phyloP scores from a whole-genome alignment of 2,113 vertebrate genomes.

The Poeciliopsis turrubarensis region DNA sequence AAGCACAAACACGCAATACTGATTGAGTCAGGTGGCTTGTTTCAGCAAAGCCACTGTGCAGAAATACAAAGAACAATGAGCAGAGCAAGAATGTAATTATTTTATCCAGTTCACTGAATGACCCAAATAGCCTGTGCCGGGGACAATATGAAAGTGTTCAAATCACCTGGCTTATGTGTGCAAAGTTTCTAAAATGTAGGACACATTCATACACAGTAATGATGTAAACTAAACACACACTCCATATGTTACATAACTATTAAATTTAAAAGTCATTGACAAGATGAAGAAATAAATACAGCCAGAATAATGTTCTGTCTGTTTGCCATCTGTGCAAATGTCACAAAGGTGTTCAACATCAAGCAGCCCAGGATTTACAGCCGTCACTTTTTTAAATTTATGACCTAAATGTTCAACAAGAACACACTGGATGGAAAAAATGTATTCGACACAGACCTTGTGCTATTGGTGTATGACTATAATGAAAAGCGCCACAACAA shows the following conservation, averaged over 20 bases:
- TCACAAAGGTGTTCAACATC: too few species aligned
- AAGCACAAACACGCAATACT: slow-evolving; percentile 16
- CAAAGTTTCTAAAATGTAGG: slow-evolving; percentile 13
- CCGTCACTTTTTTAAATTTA: background rate
- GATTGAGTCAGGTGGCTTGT: slow-evolving; percentile 28
- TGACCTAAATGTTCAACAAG: background rate
- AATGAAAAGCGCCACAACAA: background rate
- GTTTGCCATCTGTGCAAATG: background rate
- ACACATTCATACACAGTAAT: background rate
- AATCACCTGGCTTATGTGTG: slow-evolving; percentile 40
- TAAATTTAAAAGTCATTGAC: background rate
- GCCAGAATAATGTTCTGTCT: background rate
- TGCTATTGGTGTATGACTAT: background rate
- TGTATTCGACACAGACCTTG: background rate
- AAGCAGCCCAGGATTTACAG: background rate
- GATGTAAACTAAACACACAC: background rate
- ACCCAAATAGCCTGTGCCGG: slow-evolving; percentile 18
- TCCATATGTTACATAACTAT: background rate
- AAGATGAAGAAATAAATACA: background rate
- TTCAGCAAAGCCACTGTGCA: slow-evolving; percentile 23
- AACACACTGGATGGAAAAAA: background rate
- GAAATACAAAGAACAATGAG: slow-evolving; percentile 48
- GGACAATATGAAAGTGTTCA: slow-evolving; percentile 23
- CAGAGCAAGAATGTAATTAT: slow-evolving; percentile 41
- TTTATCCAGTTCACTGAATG: slow-evolving; percentile 21